These are phyloP conservation scores for Nineta flava DNA, from an alignment of 2,888 invertebrate species.

Conservation along the genomic window DNA sequence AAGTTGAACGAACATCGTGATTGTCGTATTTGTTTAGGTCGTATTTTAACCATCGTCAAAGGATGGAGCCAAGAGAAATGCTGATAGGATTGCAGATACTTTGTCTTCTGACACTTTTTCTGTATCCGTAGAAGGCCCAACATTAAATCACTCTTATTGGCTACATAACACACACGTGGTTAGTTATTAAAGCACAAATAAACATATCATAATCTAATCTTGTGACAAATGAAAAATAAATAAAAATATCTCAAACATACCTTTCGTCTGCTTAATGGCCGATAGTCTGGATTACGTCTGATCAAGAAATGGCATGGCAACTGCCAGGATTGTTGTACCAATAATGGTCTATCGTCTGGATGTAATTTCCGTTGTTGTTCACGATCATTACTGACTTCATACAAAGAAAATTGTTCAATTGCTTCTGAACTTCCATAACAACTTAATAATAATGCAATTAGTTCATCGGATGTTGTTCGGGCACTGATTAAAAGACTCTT, in stretches of 20 bases:
- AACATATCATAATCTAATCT: too few species aligned
- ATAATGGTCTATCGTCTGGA: constrained; percentile 69
- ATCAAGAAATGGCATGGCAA: constrained; percentile 64
- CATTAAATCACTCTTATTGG: too few species aligned
- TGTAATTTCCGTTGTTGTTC: constrained; percentile 80
- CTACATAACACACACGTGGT: too few species aligned
- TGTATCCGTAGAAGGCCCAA: too few species aligned
- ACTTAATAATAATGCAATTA: constrained; percentile 66
- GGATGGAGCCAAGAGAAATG: too few species aligned
- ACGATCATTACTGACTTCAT: constrained; percentile 62
- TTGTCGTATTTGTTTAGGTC: too few species aligned
- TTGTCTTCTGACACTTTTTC: too few species aligned
- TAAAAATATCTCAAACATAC: constrained; percentile 13
- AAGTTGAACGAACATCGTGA: too few species aligned
- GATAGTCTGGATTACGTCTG: constrained; percentile 63
- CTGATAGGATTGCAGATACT: too few species aligned
- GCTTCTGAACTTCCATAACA: constrained; percentile 73
- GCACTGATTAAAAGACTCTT: constrained; percentile 82
- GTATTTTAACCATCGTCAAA: too few species aligned
- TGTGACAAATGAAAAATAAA: too few species aligned
- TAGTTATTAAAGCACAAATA: too few species aligned
- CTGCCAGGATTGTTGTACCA: constrained; percentile 63
- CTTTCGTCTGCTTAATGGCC: constrained; percentile 38
- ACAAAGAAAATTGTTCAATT: constrained; percentile 73
- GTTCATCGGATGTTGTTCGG: constrained; percentile 74